Percentiles rank a stretch among this genome's conserved stretches.
Evolutionary conservation across 1,140 invertebrate species (phyloP).

Genomic region (Acromyrmex echinatior): DNA sequence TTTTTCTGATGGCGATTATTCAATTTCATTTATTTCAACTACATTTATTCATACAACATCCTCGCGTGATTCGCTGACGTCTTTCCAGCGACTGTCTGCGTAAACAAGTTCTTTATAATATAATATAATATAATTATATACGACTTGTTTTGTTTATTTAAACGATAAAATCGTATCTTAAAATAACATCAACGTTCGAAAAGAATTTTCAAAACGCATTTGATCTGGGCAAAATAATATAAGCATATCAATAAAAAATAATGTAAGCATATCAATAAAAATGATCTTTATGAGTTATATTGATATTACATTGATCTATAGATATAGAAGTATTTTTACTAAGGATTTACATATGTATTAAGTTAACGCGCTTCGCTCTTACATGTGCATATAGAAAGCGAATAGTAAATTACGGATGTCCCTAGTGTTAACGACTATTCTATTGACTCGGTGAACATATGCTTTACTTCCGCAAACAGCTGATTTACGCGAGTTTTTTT

Average conservation of each 20-base stretch:
- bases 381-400: neutral
- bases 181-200: neutral
- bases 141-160: neutral
- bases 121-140: neutral
- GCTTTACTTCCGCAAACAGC: conserved; percentile 21
- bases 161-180: neutral
- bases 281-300: neutral
- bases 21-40: neutral
- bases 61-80: conserved; percentile 19
- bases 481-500: conserved; percentile 23
- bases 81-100: conserved; percentile 1
- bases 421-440: neutral
- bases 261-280: neutral
- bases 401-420: conserved; percentile 26
- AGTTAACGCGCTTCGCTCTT: neutral
- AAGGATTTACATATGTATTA: neutral
- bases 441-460: neutral
- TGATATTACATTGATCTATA: too few relatives aligned
- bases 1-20: conserved; percentile 41
- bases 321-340: too few relatives aligned
- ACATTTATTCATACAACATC: neutral
- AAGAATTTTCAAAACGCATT: neutral
- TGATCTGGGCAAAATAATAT: neutral
- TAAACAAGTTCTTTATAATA: conserved; percentile 26
- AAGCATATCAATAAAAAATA: neutral